Evolutionary conservation across 2,888 invertebrate species (phyloP).

Genomic region (Pterostichus niger): DNA sequence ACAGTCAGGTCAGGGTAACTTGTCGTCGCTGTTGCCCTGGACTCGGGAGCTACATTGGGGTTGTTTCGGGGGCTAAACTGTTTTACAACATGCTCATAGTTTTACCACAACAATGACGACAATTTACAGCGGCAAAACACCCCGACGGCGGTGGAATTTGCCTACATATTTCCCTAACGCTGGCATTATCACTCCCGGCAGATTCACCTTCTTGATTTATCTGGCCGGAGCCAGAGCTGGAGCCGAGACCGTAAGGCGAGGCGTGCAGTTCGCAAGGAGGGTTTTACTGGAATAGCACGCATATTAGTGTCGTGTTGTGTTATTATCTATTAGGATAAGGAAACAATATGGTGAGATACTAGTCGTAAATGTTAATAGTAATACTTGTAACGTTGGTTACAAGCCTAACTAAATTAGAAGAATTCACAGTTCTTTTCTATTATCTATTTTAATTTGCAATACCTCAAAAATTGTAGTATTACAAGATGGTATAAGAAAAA

Average conservation of each 20-base stretch:
- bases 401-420: no score
- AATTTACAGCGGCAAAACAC: slow-evolving; percentile 65
- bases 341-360: background rate
- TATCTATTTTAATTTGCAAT: no score
- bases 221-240: slow-evolving; percentile 3
- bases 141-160: slow-evolving; percentile 59
- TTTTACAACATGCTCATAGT: slow-evolving; percentile 67
- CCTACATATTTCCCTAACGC: slow-evolving; percentile 72
- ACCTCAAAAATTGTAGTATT: no score
- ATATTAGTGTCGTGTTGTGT: background rate
- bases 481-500: no score
- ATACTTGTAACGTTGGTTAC: background rate
- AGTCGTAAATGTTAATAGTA: background rate
- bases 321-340: slow-evolving; percentile 14
- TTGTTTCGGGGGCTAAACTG: slow-evolving; percentile 62
- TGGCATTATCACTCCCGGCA: slow-evolving; percentile 73
- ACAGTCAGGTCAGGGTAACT: slow-evolving; percentile 3
- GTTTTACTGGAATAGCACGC: background rate
- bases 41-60: slow-evolving; percentile 51
- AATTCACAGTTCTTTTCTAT: no score
- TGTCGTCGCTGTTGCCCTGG: background rate
- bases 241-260: background rate
- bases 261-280: background rate
- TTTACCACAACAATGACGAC: slow-evolving; percentile 66
- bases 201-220: slow-evolving; percentile 73